These are phyloP conservation scores for Cyrtodaria siliqua DNA, from an alignment of 2,888 invertebrate genomes.

Conservation along the genomic window DNA sequence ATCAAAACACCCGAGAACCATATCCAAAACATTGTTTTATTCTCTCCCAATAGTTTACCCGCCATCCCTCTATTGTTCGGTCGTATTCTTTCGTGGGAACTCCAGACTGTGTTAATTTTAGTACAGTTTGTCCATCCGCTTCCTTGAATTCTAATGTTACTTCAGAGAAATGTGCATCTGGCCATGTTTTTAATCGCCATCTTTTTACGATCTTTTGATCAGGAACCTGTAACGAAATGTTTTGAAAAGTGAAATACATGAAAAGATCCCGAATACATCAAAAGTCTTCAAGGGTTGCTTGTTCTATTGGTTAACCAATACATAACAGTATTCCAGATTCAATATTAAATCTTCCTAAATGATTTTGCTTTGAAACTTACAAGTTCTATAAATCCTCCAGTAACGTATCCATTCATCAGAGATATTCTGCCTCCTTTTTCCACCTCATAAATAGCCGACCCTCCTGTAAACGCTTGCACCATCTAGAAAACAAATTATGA, in stretches of 20 bases:
- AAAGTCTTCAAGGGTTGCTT: too few relatives aligned
- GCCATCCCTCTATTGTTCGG: slow-evolving; percentile 95
- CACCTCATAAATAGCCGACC: slow-evolving; percentile 92
- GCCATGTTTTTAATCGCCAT: slow-evolving; percentile 99
- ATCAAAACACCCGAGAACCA: slow-evolving; percentile 88
- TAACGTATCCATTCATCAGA: slow-evolving; percentile 96
- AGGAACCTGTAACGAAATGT: slow-evolving; percentile 88
- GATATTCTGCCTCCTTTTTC: slow-evolving; percentile 95
- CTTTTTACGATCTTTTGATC: slow-evolving; percentile 93
- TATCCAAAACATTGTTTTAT: slow-evolving; percentile 97
- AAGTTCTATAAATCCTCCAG: slow-evolving; percentile 94
- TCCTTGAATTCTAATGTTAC: slow-evolving; percentile 95
- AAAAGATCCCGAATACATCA: too few relatives aligned
- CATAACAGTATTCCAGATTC: too few relatives aligned
- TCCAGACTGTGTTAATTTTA: slow-evolving; percentile 93
- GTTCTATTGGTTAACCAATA: too few relatives aligned
- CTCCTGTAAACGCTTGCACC: slow-evolving; percentile 94
- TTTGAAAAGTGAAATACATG: too few relatives aligned
- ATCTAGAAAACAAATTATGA: slow-evolving; percentile 87
- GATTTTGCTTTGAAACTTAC: slow-evolving; percentile 83
- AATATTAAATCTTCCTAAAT: too few relatives aligned
- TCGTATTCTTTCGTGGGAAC: slow-evolving; percentile 93
- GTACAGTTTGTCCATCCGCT: slow-evolving; percentile 95
- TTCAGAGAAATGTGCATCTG: slow-evolving; percentile 94
- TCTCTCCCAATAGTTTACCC: slow-evolving; percentile 95